Conservation (phyloP, 2,797 vertebrate species). For the Diplodus puntazzo region DNA sequence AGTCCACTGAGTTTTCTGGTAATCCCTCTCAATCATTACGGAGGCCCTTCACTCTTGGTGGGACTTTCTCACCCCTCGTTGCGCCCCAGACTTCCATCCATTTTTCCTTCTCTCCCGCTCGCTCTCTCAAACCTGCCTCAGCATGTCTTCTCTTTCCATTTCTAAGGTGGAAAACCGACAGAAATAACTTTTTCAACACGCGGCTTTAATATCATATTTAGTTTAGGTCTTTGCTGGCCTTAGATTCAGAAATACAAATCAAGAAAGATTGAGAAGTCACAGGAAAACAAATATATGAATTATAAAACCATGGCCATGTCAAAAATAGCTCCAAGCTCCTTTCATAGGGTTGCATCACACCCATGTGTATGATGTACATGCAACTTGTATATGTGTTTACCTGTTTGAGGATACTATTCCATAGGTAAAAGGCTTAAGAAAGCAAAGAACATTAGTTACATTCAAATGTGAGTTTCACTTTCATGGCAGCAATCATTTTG, state of each 20-base stretch:
- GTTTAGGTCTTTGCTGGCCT: conserved; percentile 5
- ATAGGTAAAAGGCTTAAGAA: conserved; percentile 40
- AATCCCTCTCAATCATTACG: conserved; percentile 86
- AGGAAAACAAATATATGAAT: neutral
- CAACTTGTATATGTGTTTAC: conserved; percentile 15
- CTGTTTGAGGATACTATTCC: conserved; percentile 29
- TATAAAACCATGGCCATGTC: no score
- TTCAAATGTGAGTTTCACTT: conserved; percentile 64
- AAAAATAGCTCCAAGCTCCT: conserved; percentile 1
- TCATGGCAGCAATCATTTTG: conserved; percentile 75
- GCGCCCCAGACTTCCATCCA: conserved; percentile 69
- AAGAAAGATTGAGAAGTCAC: neutral
- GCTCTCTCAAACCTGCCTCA: conserved; percentile 39
- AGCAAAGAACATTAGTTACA: conserved; percentile 60
- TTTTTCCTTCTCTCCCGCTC: conserved; percentile 53
- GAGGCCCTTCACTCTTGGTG: conserved; percentile 82
- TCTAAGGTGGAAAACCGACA: conserved; percentile 33
- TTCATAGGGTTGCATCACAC: neutral
- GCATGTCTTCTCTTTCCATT: conserved; percentile 43
- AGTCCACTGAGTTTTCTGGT: conserved; percentile 82
- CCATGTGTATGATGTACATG: neutral
- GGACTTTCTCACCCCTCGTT: conserved; percentile 78
- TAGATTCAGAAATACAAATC: conserved; percentile 5
- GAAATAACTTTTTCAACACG: conserved; percentile 32
- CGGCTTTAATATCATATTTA: conserved; percentile 19